phyloP scores from a whole-genome alignment of 2,113 vertebrate species.

The Pycnonotus jocosus region DNA sequence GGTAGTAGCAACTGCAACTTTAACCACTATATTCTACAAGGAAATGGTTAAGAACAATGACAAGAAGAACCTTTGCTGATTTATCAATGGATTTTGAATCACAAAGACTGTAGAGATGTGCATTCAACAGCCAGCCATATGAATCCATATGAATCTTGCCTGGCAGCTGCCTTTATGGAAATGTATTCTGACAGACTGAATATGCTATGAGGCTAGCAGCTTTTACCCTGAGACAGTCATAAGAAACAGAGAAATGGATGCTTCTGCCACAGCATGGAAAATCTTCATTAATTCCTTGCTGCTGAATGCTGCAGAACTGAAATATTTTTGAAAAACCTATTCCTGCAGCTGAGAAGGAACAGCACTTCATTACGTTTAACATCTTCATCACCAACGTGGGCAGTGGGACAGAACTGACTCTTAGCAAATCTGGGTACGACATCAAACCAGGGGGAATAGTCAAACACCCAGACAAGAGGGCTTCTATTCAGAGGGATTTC shows the following conservation, averaged over 20 bases:
- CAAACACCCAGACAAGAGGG: not conserved
- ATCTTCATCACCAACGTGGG: not conserved
- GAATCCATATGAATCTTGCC: not conserved
- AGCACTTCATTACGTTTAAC: not conserved
- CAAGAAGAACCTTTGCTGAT: not conserved
- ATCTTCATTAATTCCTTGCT: not conserved
- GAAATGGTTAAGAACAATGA: not conserved
- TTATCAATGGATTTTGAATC: not conserved
- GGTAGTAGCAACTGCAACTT: not conserved
- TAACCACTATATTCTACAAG: not conserved
- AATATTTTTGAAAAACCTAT: not conserved
- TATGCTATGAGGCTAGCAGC: not conserved
- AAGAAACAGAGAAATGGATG: not conserved
- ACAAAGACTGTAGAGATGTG: not conserved
- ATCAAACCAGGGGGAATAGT: not conserved
- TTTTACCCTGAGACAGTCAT: not conserved
- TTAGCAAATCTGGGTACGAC: not conserved
- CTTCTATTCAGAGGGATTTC: not conserved
- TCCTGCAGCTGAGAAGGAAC: not conserved
- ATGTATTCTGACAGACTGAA: constrained; percentile 10
- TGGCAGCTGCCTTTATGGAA: constrained; percentile 33
- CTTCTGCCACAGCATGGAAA: not conserved
- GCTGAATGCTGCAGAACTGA: not conserved
- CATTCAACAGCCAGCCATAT: not conserved
- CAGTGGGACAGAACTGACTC: not conserved